Conservation (phyloP, 2,113 vertebrate genomes). For the Lutjanus erythropterus region DNA sequence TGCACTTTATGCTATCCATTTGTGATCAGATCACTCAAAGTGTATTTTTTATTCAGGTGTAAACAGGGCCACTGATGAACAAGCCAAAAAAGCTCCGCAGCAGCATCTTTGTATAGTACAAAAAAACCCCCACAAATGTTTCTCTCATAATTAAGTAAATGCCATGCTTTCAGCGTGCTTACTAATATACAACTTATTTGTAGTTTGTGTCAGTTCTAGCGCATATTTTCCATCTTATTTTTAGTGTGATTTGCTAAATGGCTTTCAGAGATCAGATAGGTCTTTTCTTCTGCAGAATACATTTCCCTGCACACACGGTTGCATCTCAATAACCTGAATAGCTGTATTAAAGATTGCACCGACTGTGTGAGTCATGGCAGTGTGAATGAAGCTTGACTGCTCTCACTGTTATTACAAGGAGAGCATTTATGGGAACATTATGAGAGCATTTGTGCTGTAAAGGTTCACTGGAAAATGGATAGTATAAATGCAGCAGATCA, state of each 20-base stretch:
- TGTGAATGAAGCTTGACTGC: background rate
- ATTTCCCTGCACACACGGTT: background rate
- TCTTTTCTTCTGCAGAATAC: background rate
- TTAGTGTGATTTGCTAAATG: background rate
- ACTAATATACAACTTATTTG: background rate
- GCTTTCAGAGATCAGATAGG: no score
- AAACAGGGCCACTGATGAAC: no score
- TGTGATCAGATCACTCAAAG: no score
- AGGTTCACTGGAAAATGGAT: background rate
- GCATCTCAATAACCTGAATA: background rate
- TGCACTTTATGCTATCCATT: no score
- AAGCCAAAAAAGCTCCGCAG: background rate
- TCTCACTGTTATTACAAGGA: constrained; percentile 14
- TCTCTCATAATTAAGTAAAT: background rate
- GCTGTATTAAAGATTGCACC: background rate
- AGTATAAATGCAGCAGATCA: background rate
- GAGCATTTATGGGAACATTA: constrained; percentile 26
- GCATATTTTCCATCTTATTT: no score
- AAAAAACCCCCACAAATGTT: background rate
- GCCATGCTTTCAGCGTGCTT: background rate
- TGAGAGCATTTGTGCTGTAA: background rate
- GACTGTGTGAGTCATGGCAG: background rate
- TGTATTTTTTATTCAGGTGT: no score
- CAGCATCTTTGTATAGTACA: background rate
- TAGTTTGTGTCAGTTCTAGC: background rate